A percentile compares a stretch with the other conserved stretches of the same genome.
Evolutionary conservation across 2,888 invertebrate species (phyloP).

Genomic region (Stratiomys singularior): DNA sequence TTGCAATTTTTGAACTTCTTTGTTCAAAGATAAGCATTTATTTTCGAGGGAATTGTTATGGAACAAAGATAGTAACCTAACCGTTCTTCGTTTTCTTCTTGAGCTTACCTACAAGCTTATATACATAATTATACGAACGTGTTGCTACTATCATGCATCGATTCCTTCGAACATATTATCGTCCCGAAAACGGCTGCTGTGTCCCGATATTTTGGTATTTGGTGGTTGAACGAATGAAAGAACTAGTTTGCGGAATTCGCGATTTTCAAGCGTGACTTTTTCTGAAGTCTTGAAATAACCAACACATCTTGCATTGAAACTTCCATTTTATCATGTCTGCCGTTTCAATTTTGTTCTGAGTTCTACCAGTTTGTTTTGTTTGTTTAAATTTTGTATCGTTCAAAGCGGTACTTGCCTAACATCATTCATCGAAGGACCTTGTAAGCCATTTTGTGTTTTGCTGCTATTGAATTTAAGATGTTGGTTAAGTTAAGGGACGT

Average conservation of each 20-base stretch:
- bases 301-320: slow-evolving; percentile 28
- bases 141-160: slow-evolving; percentile 20
- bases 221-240: not conserved
- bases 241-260: slow-evolving; percentile 39
- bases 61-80: not conserved
- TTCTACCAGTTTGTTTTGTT: not conserved
- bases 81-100: not conserved
- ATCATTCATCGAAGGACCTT: slow-evolving; percentile 36
- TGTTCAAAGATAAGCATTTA: slow-evolving; percentile 29
- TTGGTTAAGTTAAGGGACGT: no score
- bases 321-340: slow-evolving; percentile 22
- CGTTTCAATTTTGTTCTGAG: not conserved
- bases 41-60: slow-evolving; percentile 16
- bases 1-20: not conserved
- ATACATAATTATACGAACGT: not conserved
- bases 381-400: not conserved
- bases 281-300: not conserved
- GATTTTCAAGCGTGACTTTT: slow-evolving; percentile 29
- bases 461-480: not conserved
- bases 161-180: slow-evolving; percentile 4
- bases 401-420: not conserved
- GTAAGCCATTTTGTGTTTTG: slow-evolving; percentile 34
- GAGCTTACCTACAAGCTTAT: no score
- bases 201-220: slow-evolving; percentile 2
- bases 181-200: slow-evolving; percentile 33